Conservation (phyloP, 35 echinoderm and acorn worm genomes). For the Lytechinus pictus region DNA sequence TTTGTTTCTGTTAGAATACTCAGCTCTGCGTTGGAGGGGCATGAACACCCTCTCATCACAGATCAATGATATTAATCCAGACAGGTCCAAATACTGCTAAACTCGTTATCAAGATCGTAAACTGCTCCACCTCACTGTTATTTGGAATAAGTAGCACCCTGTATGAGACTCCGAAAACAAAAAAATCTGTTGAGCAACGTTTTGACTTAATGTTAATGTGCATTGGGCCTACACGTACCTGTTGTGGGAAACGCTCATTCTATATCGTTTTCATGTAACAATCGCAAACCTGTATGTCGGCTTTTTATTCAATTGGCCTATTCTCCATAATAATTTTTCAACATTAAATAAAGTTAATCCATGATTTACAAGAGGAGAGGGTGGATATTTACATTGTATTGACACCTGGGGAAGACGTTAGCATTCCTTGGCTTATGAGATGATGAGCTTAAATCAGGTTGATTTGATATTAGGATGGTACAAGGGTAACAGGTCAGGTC, state of each 20-base stretch:
- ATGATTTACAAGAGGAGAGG: background rate
- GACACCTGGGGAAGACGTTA: background rate
- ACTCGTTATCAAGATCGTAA: background rate
- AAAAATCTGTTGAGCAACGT: no score
- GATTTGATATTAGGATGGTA: background rate
- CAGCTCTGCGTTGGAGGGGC: background rate
- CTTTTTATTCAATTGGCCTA: no score
- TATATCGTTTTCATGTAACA: no score
- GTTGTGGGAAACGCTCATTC: no score
- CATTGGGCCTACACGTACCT: no score
- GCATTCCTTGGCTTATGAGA: background rate
- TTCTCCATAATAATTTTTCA: no score
- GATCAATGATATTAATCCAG: background rate
- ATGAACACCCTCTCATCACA: background rate
- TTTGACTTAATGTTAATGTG: no score
- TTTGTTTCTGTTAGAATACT: no score
- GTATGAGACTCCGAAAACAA: no score
- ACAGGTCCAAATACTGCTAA: background rate
- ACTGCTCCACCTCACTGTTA: background rate
- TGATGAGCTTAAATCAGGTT: background rate
- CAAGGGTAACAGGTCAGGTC: background rate
- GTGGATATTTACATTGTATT: background rate
- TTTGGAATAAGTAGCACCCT: no score
- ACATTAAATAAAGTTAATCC: no score
- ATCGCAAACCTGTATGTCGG: no score